These are phyloP conservation scores for Psittacus erithacus DNA, from an alignment of 2,113 vertebrate genomes.

Conservation along the genomic window DNA sequence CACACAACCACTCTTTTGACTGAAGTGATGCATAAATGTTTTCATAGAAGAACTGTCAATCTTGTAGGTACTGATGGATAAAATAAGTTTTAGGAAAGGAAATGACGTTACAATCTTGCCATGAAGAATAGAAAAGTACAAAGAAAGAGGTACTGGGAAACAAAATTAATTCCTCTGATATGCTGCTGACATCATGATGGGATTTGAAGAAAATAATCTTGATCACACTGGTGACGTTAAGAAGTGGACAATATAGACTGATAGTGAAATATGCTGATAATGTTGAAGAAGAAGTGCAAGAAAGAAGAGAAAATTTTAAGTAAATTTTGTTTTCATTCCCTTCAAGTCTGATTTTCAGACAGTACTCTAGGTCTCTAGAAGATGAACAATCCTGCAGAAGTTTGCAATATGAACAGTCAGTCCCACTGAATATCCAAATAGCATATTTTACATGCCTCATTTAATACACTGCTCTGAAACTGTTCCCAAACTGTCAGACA, in stretches of 20 bases:
- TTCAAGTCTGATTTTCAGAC: background rate
- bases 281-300: background rate
- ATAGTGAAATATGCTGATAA: background rate
- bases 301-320: background rate
- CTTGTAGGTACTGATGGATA: background rate
- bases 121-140: background rate
- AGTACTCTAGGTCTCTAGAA: background rate
- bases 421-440: background rate
- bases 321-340: background rate
- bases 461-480: background rate
- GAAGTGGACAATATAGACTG: background rate
- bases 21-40: background rate
- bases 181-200: background rate
- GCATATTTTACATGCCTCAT: background rate
- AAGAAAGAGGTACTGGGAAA: background rate
- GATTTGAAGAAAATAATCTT: background rate
- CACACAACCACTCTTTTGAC: background rate
- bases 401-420: background rate
- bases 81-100: background rate
- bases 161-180: background rate
- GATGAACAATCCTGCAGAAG: background rate
- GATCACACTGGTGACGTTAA: background rate
- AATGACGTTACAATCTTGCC: background rate
- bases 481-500: background rate
- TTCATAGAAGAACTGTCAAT: background rate